Conservation (phyloP, 2,888 invertebrate genomes). For the Protonemura montana region DNA sequence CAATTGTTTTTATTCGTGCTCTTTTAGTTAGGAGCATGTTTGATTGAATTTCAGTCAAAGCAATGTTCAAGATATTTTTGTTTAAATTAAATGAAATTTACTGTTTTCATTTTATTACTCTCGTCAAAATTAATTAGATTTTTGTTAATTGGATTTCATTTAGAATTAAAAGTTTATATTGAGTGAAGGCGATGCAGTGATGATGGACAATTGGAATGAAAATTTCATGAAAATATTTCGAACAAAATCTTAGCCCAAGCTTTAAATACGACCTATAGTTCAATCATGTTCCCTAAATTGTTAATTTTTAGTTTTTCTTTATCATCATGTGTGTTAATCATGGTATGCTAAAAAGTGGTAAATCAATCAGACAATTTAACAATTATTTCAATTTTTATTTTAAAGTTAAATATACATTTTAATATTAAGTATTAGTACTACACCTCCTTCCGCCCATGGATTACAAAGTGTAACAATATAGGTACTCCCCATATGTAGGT, state of each 20-base stretch:
- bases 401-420: too few species aligned
- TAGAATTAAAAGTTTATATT: slow-evolving; percentile 26
- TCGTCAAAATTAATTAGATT: slow-evolving; percentile 16
- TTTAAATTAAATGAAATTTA: background rate
- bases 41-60: background rate
- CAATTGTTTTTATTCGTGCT: background rate
- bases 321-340: background rate
- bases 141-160: slow-evolving; percentile 25
- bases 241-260: background rate
- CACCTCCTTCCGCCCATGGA: too few species aligned
- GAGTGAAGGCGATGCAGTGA: background rate
- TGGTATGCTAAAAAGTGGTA: too few species aligned
- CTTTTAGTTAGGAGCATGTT: background rate
- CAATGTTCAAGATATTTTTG: background rate
- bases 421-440: too few species aligned
- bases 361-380: too few species aligned
- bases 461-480: too few species aligned
- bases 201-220: background rate
- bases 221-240: background rate
- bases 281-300: background rate
- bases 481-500: too few species aligned
- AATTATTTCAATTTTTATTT: too few species aligned
- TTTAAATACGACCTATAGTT: background rate
- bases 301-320: background rate
- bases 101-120: background rate